A percentile compares a stretch with the other conserved stretches of the same genome.
Conservation (phyloP, 2,113 vertebrate species). For the Steatornis caripensis region DNA sequence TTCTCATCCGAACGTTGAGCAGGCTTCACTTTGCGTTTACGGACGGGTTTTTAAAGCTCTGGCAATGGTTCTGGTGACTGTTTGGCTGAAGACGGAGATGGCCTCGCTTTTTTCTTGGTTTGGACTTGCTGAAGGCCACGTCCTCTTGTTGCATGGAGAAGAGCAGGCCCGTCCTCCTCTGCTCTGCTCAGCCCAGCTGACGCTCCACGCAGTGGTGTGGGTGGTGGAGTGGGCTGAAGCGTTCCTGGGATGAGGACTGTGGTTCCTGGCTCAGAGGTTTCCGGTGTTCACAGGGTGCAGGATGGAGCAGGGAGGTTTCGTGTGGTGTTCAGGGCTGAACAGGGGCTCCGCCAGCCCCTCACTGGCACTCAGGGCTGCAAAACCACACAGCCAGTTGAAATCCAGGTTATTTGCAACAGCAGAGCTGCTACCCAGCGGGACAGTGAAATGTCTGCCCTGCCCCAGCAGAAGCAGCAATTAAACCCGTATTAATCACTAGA, state of each 20-base stretch:
- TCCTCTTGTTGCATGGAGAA: too few relatives aligned
- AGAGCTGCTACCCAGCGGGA: neutral
- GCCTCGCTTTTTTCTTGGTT: accelerated
- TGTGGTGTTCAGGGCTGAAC: neutral
- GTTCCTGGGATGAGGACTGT: neutral
- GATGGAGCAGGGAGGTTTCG: neutral
- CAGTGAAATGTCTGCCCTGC: neutral
- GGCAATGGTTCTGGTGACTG: neutral
- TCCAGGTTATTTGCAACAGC: neutral
- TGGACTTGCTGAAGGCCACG: neutral
- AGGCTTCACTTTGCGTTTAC: accelerated
- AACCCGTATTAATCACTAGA: neutral
- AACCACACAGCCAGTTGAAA: neutral
- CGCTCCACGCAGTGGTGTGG: accelerated
- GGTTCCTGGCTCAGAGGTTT: neutral
- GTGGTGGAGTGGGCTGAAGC: neutral
- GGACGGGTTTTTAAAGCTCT: neutral
- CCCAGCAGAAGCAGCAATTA: neutral
- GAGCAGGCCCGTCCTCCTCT: neutral
- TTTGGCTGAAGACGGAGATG: neutral
- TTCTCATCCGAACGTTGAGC: neutral
- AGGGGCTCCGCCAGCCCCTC: neutral
- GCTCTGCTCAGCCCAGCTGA: neutral
- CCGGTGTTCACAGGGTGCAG: neutral
- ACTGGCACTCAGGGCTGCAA: neutral